Evolutionary conservation across 2,797 vertebrate genomes (phyloP).

Genomic region (Mionectes olivaceus): DNA sequence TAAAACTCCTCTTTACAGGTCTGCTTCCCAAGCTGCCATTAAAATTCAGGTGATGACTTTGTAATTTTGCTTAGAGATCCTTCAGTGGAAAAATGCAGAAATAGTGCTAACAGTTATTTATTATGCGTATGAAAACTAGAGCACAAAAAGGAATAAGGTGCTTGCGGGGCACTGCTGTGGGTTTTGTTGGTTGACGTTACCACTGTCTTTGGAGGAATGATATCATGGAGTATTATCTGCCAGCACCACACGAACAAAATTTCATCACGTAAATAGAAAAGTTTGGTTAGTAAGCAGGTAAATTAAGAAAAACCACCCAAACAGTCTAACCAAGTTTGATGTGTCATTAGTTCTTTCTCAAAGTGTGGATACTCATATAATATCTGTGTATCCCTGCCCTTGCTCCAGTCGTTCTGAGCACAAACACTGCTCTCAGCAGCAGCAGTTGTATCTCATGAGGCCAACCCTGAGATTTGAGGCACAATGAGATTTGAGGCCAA

Average conservation of each 20-base stretch:
- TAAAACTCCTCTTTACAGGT: background rate
- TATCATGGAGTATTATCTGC: background rate
- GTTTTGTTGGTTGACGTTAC: slow-evolving; percentile 5
- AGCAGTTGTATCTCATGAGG: slow-evolving; percentile 64
- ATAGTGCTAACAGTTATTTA: background rate
- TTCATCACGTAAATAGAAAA: background rate
- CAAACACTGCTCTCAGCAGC: slow-evolving; percentile 65
- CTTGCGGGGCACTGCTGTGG: slow-evolving; percentile 30
- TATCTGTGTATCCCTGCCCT: slow-evolving; percentile 37
- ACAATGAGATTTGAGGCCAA: background rate
- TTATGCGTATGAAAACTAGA: background rate
- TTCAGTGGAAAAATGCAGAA: background rate
- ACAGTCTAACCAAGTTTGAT: background rate
- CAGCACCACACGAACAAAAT: background rate
- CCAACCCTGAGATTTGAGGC: slow-evolving; percentile 51
- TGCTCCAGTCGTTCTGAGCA: slow-evolving; percentile 60
- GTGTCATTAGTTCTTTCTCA: background rate
- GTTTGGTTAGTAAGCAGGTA: background rate
- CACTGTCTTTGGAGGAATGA: slow-evolving; percentile 13
- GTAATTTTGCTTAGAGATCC: slow-evolving; percentile 2
- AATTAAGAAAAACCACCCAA: background rate
- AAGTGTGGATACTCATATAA: background rate
- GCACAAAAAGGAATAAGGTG: slow-evolving; percentile 11
- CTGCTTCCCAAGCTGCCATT: background rate
- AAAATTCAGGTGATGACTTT: background rate